Evolutionary conservation across 2,888 invertebrate species (phyloP).

Genomic region (Temnothorax unifasciatus): DNA sequence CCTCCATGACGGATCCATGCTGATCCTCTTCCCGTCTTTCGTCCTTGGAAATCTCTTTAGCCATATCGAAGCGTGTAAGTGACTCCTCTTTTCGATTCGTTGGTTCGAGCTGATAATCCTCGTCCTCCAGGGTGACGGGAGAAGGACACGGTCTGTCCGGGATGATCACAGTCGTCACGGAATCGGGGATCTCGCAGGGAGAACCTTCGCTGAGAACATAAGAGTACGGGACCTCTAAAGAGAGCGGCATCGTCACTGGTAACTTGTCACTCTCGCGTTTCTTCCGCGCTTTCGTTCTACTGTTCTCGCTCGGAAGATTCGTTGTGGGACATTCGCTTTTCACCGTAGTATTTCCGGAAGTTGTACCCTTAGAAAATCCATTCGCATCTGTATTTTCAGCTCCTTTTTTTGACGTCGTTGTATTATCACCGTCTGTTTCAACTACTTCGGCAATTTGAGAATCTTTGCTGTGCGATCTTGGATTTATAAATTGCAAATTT

Average conservation of each 20-base stretch:
- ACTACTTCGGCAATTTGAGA: not conserved
- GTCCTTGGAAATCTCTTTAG: slow-evolving; percentile 34
- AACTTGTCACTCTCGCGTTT: slow-evolving; percentile 15
- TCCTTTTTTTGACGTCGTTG: not conserved
- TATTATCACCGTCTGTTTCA: not conserved
- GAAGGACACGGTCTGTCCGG: slow-evolving; percentile 72
- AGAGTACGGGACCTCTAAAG: slow-evolving; percentile 58
- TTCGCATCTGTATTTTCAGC: not conserved
- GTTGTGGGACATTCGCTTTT: not conserved
- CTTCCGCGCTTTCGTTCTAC: slow-evolving; percentile 1
- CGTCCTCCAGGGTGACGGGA: slow-evolving; percentile 47
- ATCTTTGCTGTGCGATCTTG: not conserved
- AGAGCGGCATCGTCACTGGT: not conserved
- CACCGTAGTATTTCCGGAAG: not conserved
- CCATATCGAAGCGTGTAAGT: not conserved
- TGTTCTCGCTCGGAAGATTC: not conserved
- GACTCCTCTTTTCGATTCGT: not conserved
- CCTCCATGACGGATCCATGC: slow-evolving; percentile 43
- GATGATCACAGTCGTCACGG: slow-evolving; percentile 83
- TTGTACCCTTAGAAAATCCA: not conserved
- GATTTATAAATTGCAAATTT: not conserved
- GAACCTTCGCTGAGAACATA: slow-evolving; percentile 83
- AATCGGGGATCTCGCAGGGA: slow-evolving; percentile 83
- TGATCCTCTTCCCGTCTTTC: not conserved
- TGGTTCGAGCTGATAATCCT: not conserved